phyloP scores from a whole-genome alignment of 1,140 invertebrate species.

The Nasonia longicornis region DNA sequence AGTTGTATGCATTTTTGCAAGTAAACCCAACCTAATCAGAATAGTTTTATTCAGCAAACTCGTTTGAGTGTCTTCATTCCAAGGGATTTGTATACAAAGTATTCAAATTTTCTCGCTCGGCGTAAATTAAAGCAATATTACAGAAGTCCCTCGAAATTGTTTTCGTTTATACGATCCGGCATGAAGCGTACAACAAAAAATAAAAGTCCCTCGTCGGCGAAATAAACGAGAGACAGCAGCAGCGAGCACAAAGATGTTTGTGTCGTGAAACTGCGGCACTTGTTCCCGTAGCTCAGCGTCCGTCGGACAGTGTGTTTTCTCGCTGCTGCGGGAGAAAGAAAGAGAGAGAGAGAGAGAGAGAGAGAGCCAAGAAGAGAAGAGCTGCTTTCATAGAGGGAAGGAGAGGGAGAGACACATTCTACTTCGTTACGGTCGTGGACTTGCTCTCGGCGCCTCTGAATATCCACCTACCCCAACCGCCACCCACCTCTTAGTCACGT shows the following conservation, averaged over 20 bases:
- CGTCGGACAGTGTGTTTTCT: slow-evolving; percentile 35
- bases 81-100: background rate
- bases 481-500: slow-evolving; percentile 11
- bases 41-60: background rate
- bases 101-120: slow-evolving; percentile 24
- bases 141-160: slow-evolving; percentile 33
- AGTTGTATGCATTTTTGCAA: too few relatives aligned
- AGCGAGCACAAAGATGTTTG: slow-evolving; percentile 31
- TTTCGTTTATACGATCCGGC: slow-evolving; percentile 41
- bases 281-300: slow-evolving; percentile 20
- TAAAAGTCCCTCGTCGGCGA: slow-evolving; percentile 27
- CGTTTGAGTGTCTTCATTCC: background rate
- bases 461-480: slow-evolving; percentile 29
- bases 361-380: slow-evolving; percentile 2
- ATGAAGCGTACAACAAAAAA: slow-evolving; percentile 39
- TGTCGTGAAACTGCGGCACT: slow-evolving; percentile 40
- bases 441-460: slow-evolving; percentile 41
- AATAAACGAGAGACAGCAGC: slow-evolving; percentile 30
- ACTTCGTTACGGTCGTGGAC: slow-evolving; percentile 47
- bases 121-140: slow-evolving; percentile 33
- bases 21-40: background rate
- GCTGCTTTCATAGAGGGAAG: background rate
- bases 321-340: background rate
- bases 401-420: slow-evolving; percentile 17
- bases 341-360: slow-evolving; percentile 8